These are phyloP conservation scores for Hippoglossus stenolepis DNA, from an alignment of 2,113 vertebrate genomes.

Conservation along the genomic window DNA sequence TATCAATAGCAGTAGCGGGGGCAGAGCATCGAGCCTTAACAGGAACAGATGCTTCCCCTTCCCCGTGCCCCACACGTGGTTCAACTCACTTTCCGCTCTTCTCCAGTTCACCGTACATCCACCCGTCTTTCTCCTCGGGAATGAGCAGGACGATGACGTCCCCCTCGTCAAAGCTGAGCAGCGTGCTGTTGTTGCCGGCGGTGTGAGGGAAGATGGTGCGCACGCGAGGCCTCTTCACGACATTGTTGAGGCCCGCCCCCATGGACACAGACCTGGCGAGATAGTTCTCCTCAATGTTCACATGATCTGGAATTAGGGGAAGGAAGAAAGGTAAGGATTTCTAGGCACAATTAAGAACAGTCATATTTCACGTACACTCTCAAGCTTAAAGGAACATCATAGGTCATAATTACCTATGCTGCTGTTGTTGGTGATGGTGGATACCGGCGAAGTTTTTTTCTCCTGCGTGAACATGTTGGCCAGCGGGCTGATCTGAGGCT, in stretches of 20 bases:
- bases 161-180: slow-evolving; percentile 94
- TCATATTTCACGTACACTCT: background rate
- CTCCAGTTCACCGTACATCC: slow-evolving; percentile 95
- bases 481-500: slow-evolving; percentile 88
- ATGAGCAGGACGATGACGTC: slow-evolving; percentile 91
- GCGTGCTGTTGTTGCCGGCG: slow-evolving; percentile 86
- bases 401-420: slow-evolving; percentile 56
- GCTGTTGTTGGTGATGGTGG: slow-evolving; percentile 35
- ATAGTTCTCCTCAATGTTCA: slow-evolving; percentile 78
- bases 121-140: slow-evolving; percentile 94
- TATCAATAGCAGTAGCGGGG: too few relatives aligned
- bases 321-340: background rate
- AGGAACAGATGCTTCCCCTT: too few relatives aligned
- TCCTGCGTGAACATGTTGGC: slow-evolving; percentile 91
- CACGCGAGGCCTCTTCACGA: slow-evolving; percentile 88
- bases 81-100: slow-evolving; percentile 86
- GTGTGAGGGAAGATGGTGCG: slow-evolving; percentile 95
- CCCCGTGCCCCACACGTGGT: background rate
- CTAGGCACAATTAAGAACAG: too few relatives aligned
- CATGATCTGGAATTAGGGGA: slow-evolving; percentile 45
- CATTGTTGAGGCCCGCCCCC: slow-evolving; percentile 90
- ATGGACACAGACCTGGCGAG: slow-evolving; percentile 90
- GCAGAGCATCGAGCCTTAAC: too few relatives aligned
- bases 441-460: slow-evolving; percentile 53
- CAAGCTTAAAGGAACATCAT: background rate